phyloP scores from a whole-genome alignment of 2,888 invertebrate genomes.

The Clistopyga incitator region DNA sequence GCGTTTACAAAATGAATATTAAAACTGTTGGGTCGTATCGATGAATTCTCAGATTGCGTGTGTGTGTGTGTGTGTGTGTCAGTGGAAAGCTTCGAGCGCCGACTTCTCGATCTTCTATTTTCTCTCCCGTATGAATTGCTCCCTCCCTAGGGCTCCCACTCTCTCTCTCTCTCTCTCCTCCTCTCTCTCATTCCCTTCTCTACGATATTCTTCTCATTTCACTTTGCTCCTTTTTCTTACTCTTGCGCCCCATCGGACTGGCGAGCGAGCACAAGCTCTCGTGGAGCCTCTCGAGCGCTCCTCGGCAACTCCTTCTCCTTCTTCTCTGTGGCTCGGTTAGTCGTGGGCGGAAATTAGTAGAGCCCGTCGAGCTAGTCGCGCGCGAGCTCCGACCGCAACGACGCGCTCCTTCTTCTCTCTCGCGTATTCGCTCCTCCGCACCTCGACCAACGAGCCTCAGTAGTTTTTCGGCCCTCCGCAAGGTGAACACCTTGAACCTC shows the following conservation, averaged over 20 bases:
- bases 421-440: slow-evolving; percentile 19
- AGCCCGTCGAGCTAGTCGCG: slow-evolving; percentile 79
- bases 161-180: slow-evolving; percentile 34
- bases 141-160: slow-evolving; percentile 31
- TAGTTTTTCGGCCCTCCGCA: no score
- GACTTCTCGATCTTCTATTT: not conserved
- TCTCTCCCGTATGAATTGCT: slow-evolving; percentile 15
- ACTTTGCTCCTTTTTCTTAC: slow-evolving; percentile 1
- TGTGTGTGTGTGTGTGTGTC: no score
- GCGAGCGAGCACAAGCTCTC: not conserved
- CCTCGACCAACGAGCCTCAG: not conserved
- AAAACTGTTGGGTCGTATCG: no score
- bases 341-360: slow-evolving; percentile 81
- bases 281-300: slow-evolving; percentile 44
- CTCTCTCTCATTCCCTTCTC: slow-evolving; percentile 25
- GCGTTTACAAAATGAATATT: no score
- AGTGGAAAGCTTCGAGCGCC: not conserved
- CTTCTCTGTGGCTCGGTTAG: slow-evolving; percentile 64
- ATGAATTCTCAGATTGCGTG: no score
- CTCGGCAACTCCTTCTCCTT: slow-evolving; percentile 45
- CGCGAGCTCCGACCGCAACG: slow-evolving; percentile 68
- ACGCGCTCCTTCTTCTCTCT: slow-evolving; percentile 32
- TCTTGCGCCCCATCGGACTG: slow-evolving; percentile 40
- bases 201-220: not conserved
- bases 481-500: no score